Base-by-base conservation (phyloP, 2,888 invertebrate genomes). In the Dyspetes luteomarginatus region DNA sequence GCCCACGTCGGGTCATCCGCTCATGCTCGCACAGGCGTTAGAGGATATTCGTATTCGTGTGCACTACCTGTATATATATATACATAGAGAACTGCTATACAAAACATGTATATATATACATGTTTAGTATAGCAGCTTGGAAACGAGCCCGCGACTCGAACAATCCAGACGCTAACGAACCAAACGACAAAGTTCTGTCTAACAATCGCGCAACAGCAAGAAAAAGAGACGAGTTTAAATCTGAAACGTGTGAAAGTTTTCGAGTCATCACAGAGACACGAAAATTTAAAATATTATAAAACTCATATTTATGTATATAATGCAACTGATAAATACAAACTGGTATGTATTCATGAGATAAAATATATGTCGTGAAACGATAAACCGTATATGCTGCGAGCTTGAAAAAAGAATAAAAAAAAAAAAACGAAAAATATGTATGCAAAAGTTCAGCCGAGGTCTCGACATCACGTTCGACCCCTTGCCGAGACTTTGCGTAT, bases 1-100 rank as follows among this genome's bases (percentile, higher is more conserved):
- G 87, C 90, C 90, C 88, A 90, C 90, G 87, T 85, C 75, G 83
- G 90, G 90, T 90, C 89, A 88, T 76, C 82, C 78, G 73, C 72
- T 75, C 64, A 65, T 58, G 43, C 74, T 76, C 52, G 69, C 55
- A 76, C 72, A 72, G 71, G 65, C 82, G 71, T 71, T 78, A 75
- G 55, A 78, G 36, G 36, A 72, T 60, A 50, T 72, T 72, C 60
- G 36, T 36, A 3, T 30, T 45, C 17, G 17, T 17, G 9, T n/a
- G 1, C 9, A 12, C 4, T 3, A 4, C 26, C 12, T 0, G n/a
- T 50, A 50, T 22, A 50, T 17, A 0, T 22, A 50, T 22, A 55
- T 50, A 55, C 48, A 28, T 28, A 45, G 17, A 50, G 36, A 22
- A 4, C n/a, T 30, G 19, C n/a, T 24, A 30, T 41, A 41, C 48